A percentile compares a stretch with the other conserved stretches of the same genome.
Evolutionary conservation across 2,797 vertebrate species (phyloP).

Genomic region (Arnoldichthys spilopterus): DNA sequence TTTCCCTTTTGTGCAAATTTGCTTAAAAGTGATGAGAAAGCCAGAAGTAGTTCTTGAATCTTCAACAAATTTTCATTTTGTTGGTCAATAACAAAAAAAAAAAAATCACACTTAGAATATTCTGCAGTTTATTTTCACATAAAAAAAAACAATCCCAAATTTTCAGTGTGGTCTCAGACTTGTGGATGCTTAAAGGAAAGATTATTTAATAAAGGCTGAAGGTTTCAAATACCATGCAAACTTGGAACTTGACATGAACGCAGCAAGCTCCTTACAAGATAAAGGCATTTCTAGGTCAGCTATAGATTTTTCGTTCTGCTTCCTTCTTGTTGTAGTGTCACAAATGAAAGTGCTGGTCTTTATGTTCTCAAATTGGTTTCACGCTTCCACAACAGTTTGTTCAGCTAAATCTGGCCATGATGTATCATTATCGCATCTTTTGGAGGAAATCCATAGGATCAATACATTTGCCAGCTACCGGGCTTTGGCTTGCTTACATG

Average conservation of each 20-base stretch:
- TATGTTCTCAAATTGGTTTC: slow-evolving; percentile 81
- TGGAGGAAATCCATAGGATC: slow-evolving; percentile 87
- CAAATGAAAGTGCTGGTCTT: slow-evolving; percentile 65
- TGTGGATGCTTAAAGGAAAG: background rate
- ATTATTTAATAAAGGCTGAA: background rate
- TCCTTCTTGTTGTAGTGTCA: slow-evolving; percentile 52
- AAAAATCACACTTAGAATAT: no score
- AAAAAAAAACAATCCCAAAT: no score
- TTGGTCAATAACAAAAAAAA: no score
- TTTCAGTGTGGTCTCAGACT: no score
- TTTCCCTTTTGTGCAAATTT: no score
- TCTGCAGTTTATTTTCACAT: no score
- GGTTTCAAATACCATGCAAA: slow-evolving; percentile 22
- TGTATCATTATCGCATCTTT: slow-evolving; percentile 90
- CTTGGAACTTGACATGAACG: slow-evolving; percentile 27
- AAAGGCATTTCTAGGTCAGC: slow-evolving; percentile 50
- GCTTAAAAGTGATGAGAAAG: no score
- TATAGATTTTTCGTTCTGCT: slow-evolving; percentile 51
- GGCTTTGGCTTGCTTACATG: slow-evolving; percentile 82
- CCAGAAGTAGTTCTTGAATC: no score
- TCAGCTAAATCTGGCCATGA: slow-evolving; percentile 83
- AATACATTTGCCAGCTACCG: slow-evolving; percentile 84
- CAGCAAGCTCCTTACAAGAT: slow-evolving; percentile 28
- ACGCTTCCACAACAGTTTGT: slow-evolving; percentile 79
- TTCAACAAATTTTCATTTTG: no score